phyloP scores from a whole-genome alignment of 2,888 invertebrate genomes.

The Phyllotreta cruciferae region DNA sequence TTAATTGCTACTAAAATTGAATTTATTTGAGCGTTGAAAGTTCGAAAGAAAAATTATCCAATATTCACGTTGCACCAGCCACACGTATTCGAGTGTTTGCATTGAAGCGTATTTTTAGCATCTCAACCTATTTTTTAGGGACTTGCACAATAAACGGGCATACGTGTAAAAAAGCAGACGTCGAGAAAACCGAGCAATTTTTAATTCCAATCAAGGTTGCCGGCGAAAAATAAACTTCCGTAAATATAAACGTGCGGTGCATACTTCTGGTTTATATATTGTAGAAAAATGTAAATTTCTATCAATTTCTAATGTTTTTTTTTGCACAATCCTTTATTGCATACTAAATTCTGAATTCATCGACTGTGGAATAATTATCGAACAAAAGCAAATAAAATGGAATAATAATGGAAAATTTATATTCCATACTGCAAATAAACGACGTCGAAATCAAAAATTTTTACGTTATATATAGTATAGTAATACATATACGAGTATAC shows the following conservation, averaged over 20 bases:
- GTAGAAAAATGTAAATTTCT: neutral
- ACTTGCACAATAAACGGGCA: constrained; percentile 37
- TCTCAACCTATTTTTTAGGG: constrained; percentile 44
- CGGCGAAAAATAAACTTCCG: constrained; percentile 4
- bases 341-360: neutral
- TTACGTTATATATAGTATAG: constrained; percentile 31
- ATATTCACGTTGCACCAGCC: constrained; percentile 36
- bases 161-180: constrained; percentile 28
- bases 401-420: constrained; percentile 35
- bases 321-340: too few relatives aligned
- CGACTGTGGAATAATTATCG: constrained; percentile 21
- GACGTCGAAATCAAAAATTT: constrained; percentile 12
- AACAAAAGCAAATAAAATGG: constrained; percentile 27
- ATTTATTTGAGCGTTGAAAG: neutral
- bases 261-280: neutral
- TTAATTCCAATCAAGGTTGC: constrained; percentile 32
- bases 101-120: constrained; percentile 41
- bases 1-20: too few relatives aligned
- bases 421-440: constrained; percentile 24
- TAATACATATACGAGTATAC: constrained; percentile 29
- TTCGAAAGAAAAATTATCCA: constrained; percentile 20
- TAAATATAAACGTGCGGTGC: neutral
- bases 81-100: constrained; percentile 41
- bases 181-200: constrained; percentile 30
- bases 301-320: too few relatives aligned